Conservation (phyloP, 2,797 vertebrate genomes). For the Adelosebastes latens region DNA sequence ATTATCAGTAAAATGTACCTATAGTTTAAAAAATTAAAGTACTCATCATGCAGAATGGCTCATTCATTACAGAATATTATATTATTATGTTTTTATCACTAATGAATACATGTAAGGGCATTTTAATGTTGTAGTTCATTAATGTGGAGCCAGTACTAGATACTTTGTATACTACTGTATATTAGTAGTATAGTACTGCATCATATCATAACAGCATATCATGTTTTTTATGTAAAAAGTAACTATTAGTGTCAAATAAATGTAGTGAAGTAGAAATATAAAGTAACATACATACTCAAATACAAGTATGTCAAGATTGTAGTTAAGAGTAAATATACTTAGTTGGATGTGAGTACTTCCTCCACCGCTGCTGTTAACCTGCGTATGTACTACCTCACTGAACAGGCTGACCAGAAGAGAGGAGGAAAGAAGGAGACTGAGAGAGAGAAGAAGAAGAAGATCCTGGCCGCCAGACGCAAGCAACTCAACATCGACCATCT, state of each 20-base stretch:
- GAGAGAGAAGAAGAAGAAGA: slow-evolving; percentile 98
- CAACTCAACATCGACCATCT: slow-evolving; percentile 95
- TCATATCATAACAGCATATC: not conserved
- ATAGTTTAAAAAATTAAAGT: too few species aligned
- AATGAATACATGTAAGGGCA: too few species aligned
- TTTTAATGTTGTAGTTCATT: too few species aligned
- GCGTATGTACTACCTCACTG: not conserved
- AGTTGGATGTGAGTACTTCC: not conserved
- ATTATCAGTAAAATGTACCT: too few species aligned
- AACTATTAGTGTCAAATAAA: not conserved
- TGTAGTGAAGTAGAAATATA: not conserved
- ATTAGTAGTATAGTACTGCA: not conserved
- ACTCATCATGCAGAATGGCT: too few species aligned
- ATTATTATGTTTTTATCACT: too few species aligned
- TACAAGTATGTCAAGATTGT: not conserved
- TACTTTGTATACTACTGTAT: not conserved
- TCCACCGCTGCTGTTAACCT: not conserved
- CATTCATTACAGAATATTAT: too few species aligned
- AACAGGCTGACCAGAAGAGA: slow-evolving; percentile 96
- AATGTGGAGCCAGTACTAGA: too few species aligned
- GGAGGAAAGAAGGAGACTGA: slow-evolving; percentile 97
- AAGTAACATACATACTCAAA: not conserved
- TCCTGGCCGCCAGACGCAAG: slow-evolving; percentile 95
- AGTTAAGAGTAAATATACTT: not conserved
- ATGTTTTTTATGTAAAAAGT: not conserved